Evolutionary conservation across 2,888 invertebrate species (phyloP), one percentile per base, ranked within the genome.

Genomic region (Pegoplata infirma): DNA sequence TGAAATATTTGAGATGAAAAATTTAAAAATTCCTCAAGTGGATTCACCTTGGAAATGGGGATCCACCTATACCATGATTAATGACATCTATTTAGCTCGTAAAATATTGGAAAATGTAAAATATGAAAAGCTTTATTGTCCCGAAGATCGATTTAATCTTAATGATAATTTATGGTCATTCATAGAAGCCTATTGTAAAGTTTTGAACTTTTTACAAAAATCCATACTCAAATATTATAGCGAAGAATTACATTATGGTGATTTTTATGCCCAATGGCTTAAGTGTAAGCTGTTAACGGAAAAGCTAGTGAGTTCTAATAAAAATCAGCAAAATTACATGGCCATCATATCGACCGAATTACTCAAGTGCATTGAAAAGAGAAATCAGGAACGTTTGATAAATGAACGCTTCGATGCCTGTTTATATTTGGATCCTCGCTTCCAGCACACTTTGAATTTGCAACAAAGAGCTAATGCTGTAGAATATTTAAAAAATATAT

Each of bases 41-140:
- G 68, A 68, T 58, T 68, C 68, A 17, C 68, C 68, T 21, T 68
- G 68, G 68, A 58, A 49, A 58, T 58, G 58, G 56, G 68, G 68
- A n/a, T 68, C 68, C 8, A 32, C 68, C 10, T 56, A 49, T 12
- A 17, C 3, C 5, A 58, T 68, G 68, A 58, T 68, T 1, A 68
- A 68, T 10, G 68, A 58, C 49, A 36, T 68, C n/a, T 23, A 8
- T 3, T 10, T 36, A 28, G 55, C 67, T 14, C 47, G 32, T 2
- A 2, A n/a, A 36, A 0, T 58, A 3, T 25, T 68, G 23, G 21
- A 40, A 12, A 58, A 49, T 23, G 40, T 49, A 7, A 58, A 36
- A 14, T 49, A 23, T 19, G 36, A 58, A 28, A 2, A 56, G 32
- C 28, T 19, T 3, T 28, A 46, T 4, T 16, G 8, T 25, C 49